These are phyloP conservation scores for Diaprepes abbreviatus DNA, from an alignment of 2,888 invertebrate genomes.

Conservation along the genomic window DNA sequence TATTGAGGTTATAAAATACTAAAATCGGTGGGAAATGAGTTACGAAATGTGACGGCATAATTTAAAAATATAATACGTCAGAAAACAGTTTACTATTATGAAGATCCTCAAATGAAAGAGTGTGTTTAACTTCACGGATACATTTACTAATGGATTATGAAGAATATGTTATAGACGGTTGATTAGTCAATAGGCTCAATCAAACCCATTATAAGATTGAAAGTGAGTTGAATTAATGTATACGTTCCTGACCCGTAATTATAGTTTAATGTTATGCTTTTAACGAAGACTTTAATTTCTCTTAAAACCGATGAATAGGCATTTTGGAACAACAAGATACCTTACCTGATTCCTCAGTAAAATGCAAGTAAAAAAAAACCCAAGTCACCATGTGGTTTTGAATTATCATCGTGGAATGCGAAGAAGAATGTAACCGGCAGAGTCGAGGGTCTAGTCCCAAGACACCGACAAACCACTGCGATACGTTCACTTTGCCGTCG, in stretches of 20 bases:
- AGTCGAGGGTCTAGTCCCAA: conserved; percentile 28
- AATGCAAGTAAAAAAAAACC: conserved; percentile 58
- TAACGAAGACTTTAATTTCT: conserved; percentile 63
- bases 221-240: conserved; percentile 28
- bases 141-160: conserved; percentile 50
- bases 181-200: conserved; percentile 57
- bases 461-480: conserved; percentile 23
- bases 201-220: conserved; percentile 46
- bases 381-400: conserved; percentile 59
- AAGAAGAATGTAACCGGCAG: conserved; percentile 56
- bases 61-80: background rate
- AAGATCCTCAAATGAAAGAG: conserved; percentile 11
- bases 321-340: conserved; percentile 59
- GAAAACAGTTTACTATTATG: background rate
- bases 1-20: background rate
- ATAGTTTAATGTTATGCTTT: conserved; percentile 52
- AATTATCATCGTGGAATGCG: conserved; percentile 62
- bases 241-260: conserved; percentile 25
- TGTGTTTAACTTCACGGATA: conserved; percentile 45
- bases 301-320: conserved; percentile 67
- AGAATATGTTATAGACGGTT: conserved; percentile 49
- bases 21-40: background rate
- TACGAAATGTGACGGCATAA: background rate
- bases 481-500: conserved; percentile 50
- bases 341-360: conserved; percentile 62